Evolutionary conservation across 2,113 vertebrate species (phyloP).

Genomic region (Nesogale talazaci): DNA sequence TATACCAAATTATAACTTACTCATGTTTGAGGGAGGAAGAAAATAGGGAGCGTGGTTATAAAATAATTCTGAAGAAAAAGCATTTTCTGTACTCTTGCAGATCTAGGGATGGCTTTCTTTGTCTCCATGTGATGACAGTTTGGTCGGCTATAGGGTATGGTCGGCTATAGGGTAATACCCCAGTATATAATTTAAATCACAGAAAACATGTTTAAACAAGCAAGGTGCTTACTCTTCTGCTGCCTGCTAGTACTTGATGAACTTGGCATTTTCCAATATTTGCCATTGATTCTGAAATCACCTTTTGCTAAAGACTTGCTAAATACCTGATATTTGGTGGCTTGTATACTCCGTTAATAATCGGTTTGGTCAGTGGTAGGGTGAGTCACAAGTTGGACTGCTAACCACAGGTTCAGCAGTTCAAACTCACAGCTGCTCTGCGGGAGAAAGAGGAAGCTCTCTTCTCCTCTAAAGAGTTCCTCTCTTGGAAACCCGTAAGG

Average conservation of each 20-base stretch:
- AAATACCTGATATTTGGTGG: neutral
- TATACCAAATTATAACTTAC: neutral
- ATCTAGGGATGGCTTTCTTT: neutral
- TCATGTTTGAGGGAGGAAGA: neutral
- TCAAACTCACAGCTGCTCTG: too few species aligned
- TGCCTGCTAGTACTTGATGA: neutral
- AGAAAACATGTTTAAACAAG: neutral
- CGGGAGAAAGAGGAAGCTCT: too few species aligned
- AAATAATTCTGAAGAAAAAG: neutral
- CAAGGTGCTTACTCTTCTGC: neutral
- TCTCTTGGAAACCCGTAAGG: too few species aligned
- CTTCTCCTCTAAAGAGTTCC: too few species aligned
- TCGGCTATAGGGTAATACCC: neutral
- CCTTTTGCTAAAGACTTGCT: neutral
- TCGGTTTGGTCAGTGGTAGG: neutral
- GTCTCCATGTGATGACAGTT: neutral
- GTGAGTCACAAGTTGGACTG: too few species aligned
- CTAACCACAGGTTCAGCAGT: too few species aligned
- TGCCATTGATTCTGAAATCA: constrained; percentile 17
- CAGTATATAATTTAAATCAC: neutral
- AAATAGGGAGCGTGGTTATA: neutral
- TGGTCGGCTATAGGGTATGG: neutral
- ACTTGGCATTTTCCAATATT: neutral
- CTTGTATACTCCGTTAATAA: neutral
- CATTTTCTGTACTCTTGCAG: neutral